Conservation (phyloP, 2,797 vertebrate species). For the Poeciliopsis infans region DNA sequence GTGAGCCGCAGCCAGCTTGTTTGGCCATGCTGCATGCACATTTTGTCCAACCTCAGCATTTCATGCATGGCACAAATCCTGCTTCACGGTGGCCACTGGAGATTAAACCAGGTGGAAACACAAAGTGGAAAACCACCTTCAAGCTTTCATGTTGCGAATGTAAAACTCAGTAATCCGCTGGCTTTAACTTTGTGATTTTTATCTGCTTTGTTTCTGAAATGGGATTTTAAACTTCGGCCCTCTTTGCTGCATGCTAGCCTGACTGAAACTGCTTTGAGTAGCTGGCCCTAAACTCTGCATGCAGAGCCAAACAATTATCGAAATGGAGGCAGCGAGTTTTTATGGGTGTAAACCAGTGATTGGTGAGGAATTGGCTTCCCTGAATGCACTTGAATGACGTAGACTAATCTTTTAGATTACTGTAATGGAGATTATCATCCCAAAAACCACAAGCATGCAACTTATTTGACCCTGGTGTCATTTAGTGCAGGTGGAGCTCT, state of each 20-base stretch:
- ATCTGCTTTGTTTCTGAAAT: not conserved
- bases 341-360: not conserved
- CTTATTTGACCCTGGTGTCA: not conserved
- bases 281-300: not conserved
- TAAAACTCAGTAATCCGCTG: not conserved
- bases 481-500: not conserved
- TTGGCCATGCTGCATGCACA: not conserved
- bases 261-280: not conserved
- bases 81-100: not conserved
- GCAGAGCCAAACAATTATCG: not conserved
- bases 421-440: not conserved
- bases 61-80: constrained; percentile 1
- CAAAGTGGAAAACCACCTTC: not conserved
- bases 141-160: not conserved
- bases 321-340: not conserved
- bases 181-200: not conserved
- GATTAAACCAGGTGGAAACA: not conserved
- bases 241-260: not conserved
- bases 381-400: not conserved
- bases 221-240: not conserved
- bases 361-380: not conserved
- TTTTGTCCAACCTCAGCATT: constrained; percentile 7
- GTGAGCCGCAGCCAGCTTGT: not conserved
- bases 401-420: not conserved
- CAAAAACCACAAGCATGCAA: not conserved